Conservation (phyloP, 2,797 vertebrate species). For the Paratrypauchen microcephalus region DNA sequence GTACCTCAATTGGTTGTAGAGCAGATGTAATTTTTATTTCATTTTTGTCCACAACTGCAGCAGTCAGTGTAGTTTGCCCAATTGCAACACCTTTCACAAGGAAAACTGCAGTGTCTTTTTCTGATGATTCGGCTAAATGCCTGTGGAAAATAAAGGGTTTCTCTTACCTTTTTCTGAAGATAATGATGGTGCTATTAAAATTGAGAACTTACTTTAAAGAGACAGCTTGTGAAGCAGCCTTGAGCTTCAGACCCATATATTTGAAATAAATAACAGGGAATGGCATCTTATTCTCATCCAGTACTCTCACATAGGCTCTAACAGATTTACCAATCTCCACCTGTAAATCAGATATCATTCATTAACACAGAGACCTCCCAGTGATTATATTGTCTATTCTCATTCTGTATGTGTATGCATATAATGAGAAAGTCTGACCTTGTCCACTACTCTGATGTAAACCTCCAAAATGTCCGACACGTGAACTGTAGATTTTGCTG, state of each 20-base stretch:
- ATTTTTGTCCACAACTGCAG: constrained; percentile 80
- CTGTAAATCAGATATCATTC: constrained; percentile 69
- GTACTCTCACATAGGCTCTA: constrained; percentile 87
- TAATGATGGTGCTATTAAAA: background rate
- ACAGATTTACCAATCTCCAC: constrained; percentile 96
- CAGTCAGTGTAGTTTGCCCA: constrained; percentile 89
- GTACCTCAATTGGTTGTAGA: constrained; percentile 90
- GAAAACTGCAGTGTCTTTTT: constrained; percentile 85
- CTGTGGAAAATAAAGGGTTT: constrained; percentile 63
- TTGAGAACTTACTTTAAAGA: constrained; percentile 83
- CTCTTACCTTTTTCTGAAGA: background rate
- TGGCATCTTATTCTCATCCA: constrained; percentile 88
- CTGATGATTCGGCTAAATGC: constrained; percentile 77
- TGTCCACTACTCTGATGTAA: constrained; percentile 91
- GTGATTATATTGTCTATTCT: constrained; percentile 19
- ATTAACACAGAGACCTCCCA: background rate
- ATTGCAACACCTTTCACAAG: constrained; percentile 83
- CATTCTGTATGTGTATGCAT: background rate
- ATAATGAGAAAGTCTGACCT: constrained; percentile 80
- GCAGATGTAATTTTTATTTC: constrained; percentile 83
- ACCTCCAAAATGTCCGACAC: constrained; percentile 92
- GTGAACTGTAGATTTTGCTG: constrained; percentile 79
- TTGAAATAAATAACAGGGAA: constrained; percentile 87
- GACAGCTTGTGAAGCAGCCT: constrained; percentile 85
- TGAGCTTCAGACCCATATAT: constrained; percentile 90